A percentile compares a stretch with the other conserved stretches of the same genome.
Conservation (phyloP, 30 jellyfish, hydroid and myxozoan species). For the Pseudorhiza aurosa region DNA sequence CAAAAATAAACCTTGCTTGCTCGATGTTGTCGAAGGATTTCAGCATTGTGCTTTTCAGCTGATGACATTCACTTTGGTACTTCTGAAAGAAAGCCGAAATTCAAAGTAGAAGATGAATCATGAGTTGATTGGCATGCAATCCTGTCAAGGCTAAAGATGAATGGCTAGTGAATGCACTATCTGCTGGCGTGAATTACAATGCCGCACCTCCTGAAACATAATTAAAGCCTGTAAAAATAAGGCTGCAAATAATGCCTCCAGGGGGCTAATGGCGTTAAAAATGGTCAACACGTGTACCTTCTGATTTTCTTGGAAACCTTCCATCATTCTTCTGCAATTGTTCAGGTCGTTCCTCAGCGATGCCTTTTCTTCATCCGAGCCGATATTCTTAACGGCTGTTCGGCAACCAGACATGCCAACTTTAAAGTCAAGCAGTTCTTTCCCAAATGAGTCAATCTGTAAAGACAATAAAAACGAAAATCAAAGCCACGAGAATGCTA, state of each 20-base stretch:
- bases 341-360: constrained; percentile 16
- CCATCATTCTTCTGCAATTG: constrained; percentile 3
- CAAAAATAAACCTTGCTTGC: constrained; percentile 84
- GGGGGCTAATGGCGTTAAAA: too few relatives aligned
- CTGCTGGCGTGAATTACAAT: too few relatives aligned
- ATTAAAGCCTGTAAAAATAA: too few relatives aligned
- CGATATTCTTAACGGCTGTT: constrained; percentile 33
- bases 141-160: too few relatives aligned
- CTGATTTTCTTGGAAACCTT: constrained; percentile 27
- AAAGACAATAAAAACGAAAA: neutral
- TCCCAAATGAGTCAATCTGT: constrained; percentile 28
- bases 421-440: constrained; percentile 42
- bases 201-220: too few relatives aligned
- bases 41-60: constrained; percentile 59
- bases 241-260: too few relatives aligned
- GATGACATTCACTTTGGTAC: constrained; percentile 52
- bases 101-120: too few relatives aligned
- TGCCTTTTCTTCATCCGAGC: constrained; percentile 58
- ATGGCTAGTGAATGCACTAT: too few relatives aligned
- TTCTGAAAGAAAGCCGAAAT: constrained; percentile 45
- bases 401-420: constrained; percentile 29
- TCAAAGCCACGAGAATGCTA: too few relatives aligned
- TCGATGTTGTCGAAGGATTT: constrained; percentile 50
- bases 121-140: too few relatives aligned
- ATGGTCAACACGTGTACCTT: too few relatives aligned